Conservation (phyloP, 2,888 invertebrate genomes). For the Carterocephalus palaemon region DNA sequence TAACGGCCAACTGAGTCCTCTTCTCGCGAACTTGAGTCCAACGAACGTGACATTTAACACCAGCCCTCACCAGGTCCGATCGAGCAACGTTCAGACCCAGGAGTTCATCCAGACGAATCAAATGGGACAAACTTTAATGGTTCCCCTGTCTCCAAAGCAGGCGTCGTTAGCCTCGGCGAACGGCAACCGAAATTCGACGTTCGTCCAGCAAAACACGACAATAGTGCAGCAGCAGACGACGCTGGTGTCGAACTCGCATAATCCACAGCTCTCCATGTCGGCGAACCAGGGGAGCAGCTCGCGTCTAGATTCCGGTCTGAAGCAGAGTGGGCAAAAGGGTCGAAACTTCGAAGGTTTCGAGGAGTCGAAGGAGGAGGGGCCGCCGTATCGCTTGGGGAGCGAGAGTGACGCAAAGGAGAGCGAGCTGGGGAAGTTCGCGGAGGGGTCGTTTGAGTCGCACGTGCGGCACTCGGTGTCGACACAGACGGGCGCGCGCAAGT, state of each 20-base stretch:
- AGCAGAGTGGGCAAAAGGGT: slow-evolving; percentile 47
- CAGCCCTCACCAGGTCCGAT: slow-evolving; percentile 70
- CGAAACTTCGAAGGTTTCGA: slow-evolving; percentile 38
- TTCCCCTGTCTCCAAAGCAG: slow-evolving; percentile 82
- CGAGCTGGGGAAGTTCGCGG: slow-evolving; percentile 35
- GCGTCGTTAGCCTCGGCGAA: slow-evolving; percentile 74
- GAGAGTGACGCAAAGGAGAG: slow-evolving; percentile 35
- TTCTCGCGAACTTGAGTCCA: slow-evolving; percentile 86
- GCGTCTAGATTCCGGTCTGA: slow-evolving; percentile 52
- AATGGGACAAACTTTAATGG: slow-evolving; percentile 85
- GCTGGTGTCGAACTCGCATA: slow-evolving; percentile 84
- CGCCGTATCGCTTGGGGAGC: slow-evolving; percentile 28
- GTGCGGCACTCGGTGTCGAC: slow-evolving; percentile 86
- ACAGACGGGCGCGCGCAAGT: slow-evolving; percentile 77
- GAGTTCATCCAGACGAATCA: slow-evolving; percentile 85
- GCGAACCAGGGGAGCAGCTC: slow-evolving; percentile 50
- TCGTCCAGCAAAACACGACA: slow-evolving; percentile 91
- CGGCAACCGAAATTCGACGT: slow-evolving; percentile 81
- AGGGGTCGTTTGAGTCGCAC: slow-evolving; percentile 33
- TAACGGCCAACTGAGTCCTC: slow-evolving; percentile 88
- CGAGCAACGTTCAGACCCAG: slow-evolving; percentile 81
- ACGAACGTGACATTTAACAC: slow-evolving; percentile 82
- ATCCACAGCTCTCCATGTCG: slow-evolving; percentile 51
- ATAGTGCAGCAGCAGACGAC: slow-evolving; percentile 91
- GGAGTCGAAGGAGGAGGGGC: slow-evolving; percentile 37